Evolutionary conservation across 2,113 vertebrate genomes (phyloP).

Genomic region (Panthera tigris): DNA sequence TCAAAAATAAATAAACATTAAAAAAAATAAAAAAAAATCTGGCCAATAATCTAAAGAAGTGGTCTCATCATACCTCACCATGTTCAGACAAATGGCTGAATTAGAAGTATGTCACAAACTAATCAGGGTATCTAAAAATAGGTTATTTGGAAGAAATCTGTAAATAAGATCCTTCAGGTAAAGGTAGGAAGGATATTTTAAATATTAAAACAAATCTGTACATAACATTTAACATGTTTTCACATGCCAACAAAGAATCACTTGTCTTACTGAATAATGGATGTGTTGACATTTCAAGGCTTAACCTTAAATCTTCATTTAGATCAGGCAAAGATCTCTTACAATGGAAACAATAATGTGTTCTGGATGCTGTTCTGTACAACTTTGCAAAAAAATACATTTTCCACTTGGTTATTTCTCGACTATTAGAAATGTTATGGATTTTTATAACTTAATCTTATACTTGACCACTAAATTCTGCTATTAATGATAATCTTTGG

Average conservation of each 20-base stretch:
- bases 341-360: not conserved
- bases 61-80: not conserved
- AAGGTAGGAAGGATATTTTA: not conserved
- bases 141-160: not conserved
- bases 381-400: not conserved
- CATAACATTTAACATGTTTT: conserved; percentile 3
- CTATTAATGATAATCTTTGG: not conserved
- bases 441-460: conserved; percentile 26
- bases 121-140: not conserved
- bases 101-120: not conserved
- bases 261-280: not conserved
- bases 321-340: not conserved
- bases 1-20: no score
- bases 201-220: conserved; percentile 12
- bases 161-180: not conserved
- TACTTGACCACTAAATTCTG: not conserved
- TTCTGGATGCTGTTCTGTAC: not conserved
- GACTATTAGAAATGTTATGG: not conserved
- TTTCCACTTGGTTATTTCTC: conserved; percentile 9
- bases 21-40: not conserved
- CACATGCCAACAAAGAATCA: conserved; percentile 9
- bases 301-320: not conserved
- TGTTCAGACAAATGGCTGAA: not conserved
- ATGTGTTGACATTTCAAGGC: not conserved
- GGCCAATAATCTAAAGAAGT: not conserved